Evolutionary conservation across 2,797 vertebrate genomes (phyloP).

Genomic region (Delichon dasypus): DNA sequence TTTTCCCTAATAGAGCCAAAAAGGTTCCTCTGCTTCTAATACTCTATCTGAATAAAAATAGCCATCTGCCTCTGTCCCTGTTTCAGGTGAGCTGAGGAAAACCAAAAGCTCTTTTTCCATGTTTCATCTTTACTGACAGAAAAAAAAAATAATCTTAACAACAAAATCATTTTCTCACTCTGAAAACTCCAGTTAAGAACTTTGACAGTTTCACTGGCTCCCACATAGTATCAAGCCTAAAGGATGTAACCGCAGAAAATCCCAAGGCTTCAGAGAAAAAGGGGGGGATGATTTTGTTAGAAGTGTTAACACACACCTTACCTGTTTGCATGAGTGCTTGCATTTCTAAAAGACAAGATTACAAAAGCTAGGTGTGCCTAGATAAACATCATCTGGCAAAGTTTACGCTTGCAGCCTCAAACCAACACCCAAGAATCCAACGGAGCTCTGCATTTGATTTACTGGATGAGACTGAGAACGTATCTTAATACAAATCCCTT

Average conservation of each 20-base stretch:
- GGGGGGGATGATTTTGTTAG: neutral
- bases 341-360: neutral
- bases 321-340: rapidly evolving
- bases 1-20: rapidly evolving
- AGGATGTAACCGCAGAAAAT: neutral
- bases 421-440: neutral
- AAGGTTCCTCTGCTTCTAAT: neutral
- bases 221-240: neutral
- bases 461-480: neutral
- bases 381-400: neutral
- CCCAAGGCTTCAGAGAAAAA: neutral
- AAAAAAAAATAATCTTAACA: neutral
- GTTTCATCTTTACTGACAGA: neutral
- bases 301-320: neutral
- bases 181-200: neutral
- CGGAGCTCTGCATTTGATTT: neutral
- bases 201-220: neutral
- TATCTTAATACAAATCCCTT: neutral
- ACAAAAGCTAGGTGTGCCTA: neutral
- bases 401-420: neutral
- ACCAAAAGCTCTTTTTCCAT: neutral
- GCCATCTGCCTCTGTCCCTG: neutral
- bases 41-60: neutral
- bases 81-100: neutral
- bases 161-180: neutral